phyloP scores from a whole-genome alignment of 2,888 invertebrate species.

The Pseudococcus jackbeardsleyi region DNA sequence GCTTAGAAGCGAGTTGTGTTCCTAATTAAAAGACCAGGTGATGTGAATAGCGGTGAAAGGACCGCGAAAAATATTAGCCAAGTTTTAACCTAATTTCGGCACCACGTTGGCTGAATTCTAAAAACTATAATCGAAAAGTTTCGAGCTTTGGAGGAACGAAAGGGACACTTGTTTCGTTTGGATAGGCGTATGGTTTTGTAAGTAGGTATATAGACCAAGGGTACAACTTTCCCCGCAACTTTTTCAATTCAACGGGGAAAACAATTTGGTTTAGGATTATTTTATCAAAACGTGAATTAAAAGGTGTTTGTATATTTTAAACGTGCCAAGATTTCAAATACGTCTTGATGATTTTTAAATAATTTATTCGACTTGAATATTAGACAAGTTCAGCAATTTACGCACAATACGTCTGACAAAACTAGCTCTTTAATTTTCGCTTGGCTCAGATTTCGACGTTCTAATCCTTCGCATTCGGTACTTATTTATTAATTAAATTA shows the following conservation, averaged over 20 bases:
- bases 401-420: neutral
- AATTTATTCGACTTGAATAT: neutral
- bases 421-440: neutral
- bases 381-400: neutral
- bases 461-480: neutral
- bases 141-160: neutral
- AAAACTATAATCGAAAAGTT: slow-evolving; percentile 28
- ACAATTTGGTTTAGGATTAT: slow-evolving; percentile 4
- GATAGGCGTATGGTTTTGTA: neutral
- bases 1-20: neutral
- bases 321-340: neutral
- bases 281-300: slow-evolving; percentile 38
- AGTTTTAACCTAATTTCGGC: slow-evolving; percentile 45
- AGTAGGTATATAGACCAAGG: neutral
- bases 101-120: slow-evolving; percentile 16
- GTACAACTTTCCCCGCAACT: neutral
- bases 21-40: slow-evolving; percentile 27
- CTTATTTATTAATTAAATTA: slow-evolving; percentile 35
- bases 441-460: neutral
- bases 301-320: neutral
- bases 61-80: slow-evolving; percentile 37
- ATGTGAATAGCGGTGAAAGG: neutral
- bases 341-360: neutral
- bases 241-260: neutral
- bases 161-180: slow-evolving; percentile 17